Conservation (phyloP, 2,113 vertebrate genomes). For the Australoheros scitulus region DNA sequence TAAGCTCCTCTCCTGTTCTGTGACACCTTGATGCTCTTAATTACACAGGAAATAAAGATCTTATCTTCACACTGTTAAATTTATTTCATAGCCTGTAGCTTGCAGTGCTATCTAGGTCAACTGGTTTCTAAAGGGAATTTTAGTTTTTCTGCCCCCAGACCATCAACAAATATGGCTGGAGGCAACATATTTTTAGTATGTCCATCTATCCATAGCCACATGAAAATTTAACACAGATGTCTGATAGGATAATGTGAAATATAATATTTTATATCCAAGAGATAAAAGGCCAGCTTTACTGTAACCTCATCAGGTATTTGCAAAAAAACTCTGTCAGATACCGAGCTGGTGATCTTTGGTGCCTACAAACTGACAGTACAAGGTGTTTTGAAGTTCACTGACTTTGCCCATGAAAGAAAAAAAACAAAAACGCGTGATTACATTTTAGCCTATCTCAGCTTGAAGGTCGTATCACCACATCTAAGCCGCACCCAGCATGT, state of each 20-base stretch:
- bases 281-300: background rate
- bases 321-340: background rate
- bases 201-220: background rate
- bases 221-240: background rate
- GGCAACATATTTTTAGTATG: background rate
- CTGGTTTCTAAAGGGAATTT: background rate
- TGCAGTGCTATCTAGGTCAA: background rate
- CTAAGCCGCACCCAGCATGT: background rate
- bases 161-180: background rate
- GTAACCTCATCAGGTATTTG: background rate
- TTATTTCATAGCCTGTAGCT: background rate
- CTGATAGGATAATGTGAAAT: background rate
- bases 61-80: background rate
- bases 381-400: background rate
- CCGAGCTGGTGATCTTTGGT: background rate
- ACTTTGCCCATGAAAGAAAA: background rate
- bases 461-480: too few species aligned
- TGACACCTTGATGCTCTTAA: background rate
- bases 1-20: background rate
- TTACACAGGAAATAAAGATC: constrained; percentile 2
- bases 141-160: background rate
- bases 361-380: background rate
- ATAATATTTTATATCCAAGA: background rate
- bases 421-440: background rate
- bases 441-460: background rate